Evolutionary conservation across 2,113 vertebrate genomes (phyloP).

Genomic region (Eptesicus fuscus): DNA sequence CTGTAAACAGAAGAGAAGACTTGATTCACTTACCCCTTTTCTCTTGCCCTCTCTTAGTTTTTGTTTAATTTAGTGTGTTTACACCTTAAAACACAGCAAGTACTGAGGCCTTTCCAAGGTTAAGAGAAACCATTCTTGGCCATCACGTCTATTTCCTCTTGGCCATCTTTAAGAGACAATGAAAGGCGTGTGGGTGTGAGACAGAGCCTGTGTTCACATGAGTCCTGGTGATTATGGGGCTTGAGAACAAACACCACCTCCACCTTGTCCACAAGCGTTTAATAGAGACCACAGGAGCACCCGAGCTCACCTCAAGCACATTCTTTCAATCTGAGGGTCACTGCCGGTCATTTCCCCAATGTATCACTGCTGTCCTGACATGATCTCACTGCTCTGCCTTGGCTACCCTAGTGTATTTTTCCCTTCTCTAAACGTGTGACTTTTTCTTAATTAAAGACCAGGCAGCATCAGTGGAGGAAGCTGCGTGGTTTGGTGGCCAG

Average conservation of each 20-base stretch:
- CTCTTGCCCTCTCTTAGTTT: constrained; percentile 25
- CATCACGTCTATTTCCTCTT: not conserved
- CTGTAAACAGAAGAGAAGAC: constrained; percentile 52
- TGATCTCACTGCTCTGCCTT: constrained; percentile 26
- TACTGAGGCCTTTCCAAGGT: constrained; percentile 60
- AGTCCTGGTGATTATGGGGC: not conserved
- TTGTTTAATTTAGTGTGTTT: constrained; percentile 72
- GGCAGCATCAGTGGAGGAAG: not conserved
- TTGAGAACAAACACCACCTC: not conserved
- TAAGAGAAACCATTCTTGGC: constrained; percentile 1
- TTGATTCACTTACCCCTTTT: constrained; percentile 65
- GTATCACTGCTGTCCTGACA: constrained; percentile 30
- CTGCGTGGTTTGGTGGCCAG: not conserved
- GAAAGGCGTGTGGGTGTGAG: not conserved
- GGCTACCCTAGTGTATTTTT: not conserved
- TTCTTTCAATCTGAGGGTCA: constrained; percentile 43
- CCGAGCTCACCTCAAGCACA: constrained; percentile 14
- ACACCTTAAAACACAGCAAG: constrained; percentile 7
- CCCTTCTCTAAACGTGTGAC: not conserved
- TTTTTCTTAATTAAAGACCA: constrained; percentile 29
- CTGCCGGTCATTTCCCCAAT: constrained; percentile 4
- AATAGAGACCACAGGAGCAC: constrained; percentile 8
- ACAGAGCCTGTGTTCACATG: constrained; percentile 16
- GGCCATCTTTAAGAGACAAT: constrained; percentile 1
- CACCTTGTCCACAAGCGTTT: not conserved